Percentiles rank a stretch among this genome's conserved stretches.
Evolutionary conservation across 2,888 invertebrate species (phyloP).

Genomic region (Cryptus viduatorius): DNA sequence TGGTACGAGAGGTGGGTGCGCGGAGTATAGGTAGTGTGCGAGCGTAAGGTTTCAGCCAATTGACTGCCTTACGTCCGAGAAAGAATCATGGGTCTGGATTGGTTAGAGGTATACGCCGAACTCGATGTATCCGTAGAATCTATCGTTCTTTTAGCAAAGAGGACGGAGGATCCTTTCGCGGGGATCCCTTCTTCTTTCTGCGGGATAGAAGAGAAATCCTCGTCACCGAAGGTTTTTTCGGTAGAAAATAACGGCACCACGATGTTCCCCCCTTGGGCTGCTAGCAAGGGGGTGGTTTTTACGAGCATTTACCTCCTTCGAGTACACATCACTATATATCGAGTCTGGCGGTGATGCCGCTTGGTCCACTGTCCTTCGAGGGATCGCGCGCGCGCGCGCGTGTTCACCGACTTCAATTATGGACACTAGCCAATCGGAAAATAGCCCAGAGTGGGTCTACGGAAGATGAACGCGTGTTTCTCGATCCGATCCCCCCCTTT

Average conservation of each 20-base stretch:
- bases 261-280: conserved; percentile 16
- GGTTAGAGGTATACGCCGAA: background rate
- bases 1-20: conserved; percentile 5
- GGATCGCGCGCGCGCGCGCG: conserved; percentile 31
- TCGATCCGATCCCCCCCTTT: conserved; percentile 24
- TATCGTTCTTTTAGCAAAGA: conserved; percentile 46
- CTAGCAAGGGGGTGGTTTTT: conserved; percentile 60
- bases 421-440: conserved; percentile 80
- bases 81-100: conserved; percentile 51
- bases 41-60: conserved; percentile 56
- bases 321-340: conserved; percentile 11
- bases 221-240: background rate
- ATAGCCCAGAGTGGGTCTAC: conserved; percentile 69
- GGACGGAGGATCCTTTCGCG: conserved; percentile 16
- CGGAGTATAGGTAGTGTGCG: too few relatives aligned
- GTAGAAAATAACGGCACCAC: conserved; percentile 51
- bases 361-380: conserved; percentile 49
- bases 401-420: conserved; percentile 75
- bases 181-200: conserved; percentile 6
- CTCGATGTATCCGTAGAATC: conserved; percentile 54
- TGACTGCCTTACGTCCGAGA: conserved; percentile 51
- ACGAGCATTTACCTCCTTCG: conserved; percentile 73
- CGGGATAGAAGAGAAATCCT: background rate
- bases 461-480: conserved; percentile 58
- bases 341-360: conserved; percentile 13